A percentile compares a stretch with the other conserved stretches of the same genome.
Evolutionary conservation across 23 tunicate species (phyloP).

Genomic region (Pegea sp.): DNA sequence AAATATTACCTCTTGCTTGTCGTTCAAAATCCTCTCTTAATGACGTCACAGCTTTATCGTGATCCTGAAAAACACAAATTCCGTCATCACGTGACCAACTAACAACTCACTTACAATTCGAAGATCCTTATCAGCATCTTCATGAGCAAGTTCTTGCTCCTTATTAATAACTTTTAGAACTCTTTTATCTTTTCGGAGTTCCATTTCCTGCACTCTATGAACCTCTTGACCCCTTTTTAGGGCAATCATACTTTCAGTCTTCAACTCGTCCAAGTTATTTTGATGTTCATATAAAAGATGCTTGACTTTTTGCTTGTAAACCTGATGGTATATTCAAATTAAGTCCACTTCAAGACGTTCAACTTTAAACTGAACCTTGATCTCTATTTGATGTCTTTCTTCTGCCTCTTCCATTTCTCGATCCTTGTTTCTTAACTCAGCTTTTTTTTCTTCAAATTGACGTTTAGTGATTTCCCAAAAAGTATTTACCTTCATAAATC

Average conservation of each 20-base stretch:
- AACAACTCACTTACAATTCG: slow-evolving; percentile 17
- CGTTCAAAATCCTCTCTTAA: slow-evolving; percentile 65
- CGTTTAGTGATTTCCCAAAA: slow-evolving; percentile 99
- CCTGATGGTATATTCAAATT: slow-evolving; percentile 8
- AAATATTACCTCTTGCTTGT: slow-evolving; percentile 31
- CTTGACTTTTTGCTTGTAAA: slow-evolving; percentile 98
- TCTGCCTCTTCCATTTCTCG: slow-evolving; percentile 99
- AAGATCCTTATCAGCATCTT: slow-evolving; percentile 77
- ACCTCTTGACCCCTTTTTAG: slow-evolving; percentile 79
- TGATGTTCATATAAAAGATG: slow-evolving; percentile 96
- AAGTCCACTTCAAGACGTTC: too few relatives aligned
- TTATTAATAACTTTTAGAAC: slow-evolving; percentile 50
- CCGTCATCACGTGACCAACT: neutral
- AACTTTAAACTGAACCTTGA: slow-evolving; percentile 22
- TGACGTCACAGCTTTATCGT: slow-evolving; percentile 47
- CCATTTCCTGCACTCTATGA: slow-evolving; percentile 57
- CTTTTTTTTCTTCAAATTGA: slow-evolving; percentile 88
- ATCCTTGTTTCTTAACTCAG: slow-evolving; percentile 92
- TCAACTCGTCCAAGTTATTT: slow-evolving; percentile 83
- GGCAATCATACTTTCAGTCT: slow-evolving; percentile 71
- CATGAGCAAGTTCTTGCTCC: slow-evolving; percentile 86
- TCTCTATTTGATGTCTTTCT: slow-evolving; percentile 96
- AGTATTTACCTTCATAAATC: slow-evolving; percentile 51
- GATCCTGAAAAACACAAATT: slow-evolving; percentile 19
- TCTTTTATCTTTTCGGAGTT: slow-evolving; percentile 77